Conservation (phyloP, 2,797 vertebrate genomes). For the Cheirogaleus major region DNA sequence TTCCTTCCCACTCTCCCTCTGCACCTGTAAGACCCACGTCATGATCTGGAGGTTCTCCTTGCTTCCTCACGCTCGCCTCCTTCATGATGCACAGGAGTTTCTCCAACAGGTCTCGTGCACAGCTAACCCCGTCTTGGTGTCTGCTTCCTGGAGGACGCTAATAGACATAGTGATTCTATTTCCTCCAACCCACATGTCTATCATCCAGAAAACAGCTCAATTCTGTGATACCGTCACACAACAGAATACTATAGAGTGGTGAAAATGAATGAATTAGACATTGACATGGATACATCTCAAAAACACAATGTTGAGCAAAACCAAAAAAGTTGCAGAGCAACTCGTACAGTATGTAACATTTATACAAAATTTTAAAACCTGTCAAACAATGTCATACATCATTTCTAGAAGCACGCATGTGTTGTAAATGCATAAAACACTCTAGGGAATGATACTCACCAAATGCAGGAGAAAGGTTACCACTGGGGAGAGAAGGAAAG, state of each 20-base stretch:
- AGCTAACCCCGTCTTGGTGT: neutral
- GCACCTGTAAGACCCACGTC: neutral
- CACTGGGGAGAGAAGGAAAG: neutral
- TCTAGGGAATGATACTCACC: neutral
- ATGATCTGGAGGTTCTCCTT: neutral
- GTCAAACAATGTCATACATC: neutral
- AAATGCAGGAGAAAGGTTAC: neutral
- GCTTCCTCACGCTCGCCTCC: rapidly evolving
- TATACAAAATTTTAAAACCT: neutral
- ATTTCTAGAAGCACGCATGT: neutral
- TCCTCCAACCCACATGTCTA: neutral
- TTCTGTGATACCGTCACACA: neutral
- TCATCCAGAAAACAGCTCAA: neutral
- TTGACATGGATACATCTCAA: neutral
- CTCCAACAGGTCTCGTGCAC: neutral
- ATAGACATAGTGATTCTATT: neutral
- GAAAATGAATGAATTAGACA: neutral
- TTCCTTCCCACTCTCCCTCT: neutral
- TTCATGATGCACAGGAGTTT: neutral
- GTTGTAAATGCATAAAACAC: neutral
- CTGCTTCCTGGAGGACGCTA: neutral
- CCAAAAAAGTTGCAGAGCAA: neutral
- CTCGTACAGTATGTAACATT: neutral
- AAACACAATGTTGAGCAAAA: neutral
- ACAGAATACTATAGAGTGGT: neutral